These are phyloP conservation scores for Plutella xylostella DNA, from an alignment of 2,888 invertebrate genomes.

Conservation along the genomic window DNA sequence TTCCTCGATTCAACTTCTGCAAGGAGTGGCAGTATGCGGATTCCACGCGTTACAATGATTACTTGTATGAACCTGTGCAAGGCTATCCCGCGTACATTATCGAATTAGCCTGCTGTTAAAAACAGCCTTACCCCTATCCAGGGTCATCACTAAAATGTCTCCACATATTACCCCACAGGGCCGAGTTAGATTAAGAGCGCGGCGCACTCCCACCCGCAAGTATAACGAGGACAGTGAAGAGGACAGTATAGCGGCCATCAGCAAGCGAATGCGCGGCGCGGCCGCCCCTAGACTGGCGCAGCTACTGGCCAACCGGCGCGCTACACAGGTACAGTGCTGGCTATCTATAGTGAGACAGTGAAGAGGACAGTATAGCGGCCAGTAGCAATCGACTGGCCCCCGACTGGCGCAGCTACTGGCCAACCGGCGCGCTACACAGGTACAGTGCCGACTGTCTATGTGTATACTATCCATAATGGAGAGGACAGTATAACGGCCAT, in stretches of 20 bases:
- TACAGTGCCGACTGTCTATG: no score
- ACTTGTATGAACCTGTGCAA: no score
- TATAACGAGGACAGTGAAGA: conserved; percentile 74
- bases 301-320: conserved; percentile 9
- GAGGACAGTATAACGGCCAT: no score
- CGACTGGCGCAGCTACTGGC: conserved; percentile 21
- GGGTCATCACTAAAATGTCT: not conserved
- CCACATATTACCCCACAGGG: not conserved
- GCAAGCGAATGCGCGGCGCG: conserved; percentile 37
- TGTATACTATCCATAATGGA: no score
- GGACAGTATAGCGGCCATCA: conserved; percentile 55
- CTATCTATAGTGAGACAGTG: no score
- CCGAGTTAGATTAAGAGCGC: conserved; percentile 37
- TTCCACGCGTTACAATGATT: not conserved
- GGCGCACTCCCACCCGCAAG: conserved; percentile 49
- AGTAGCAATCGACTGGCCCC: conserved; percentile 48
- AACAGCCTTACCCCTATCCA: not conserved
- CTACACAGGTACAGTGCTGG: no score
- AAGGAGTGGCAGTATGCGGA: no score
- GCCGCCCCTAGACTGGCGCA: conserved; percentile 16
- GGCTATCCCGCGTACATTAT: no score
- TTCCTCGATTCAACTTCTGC: no score
- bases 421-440: no score
- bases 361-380: conserved; percentile 58
- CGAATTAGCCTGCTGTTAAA: not conserved